Base-by-base conservation (phyloP, 2,113 vertebrate genomes). In the Nothocercus julius region DNA sequence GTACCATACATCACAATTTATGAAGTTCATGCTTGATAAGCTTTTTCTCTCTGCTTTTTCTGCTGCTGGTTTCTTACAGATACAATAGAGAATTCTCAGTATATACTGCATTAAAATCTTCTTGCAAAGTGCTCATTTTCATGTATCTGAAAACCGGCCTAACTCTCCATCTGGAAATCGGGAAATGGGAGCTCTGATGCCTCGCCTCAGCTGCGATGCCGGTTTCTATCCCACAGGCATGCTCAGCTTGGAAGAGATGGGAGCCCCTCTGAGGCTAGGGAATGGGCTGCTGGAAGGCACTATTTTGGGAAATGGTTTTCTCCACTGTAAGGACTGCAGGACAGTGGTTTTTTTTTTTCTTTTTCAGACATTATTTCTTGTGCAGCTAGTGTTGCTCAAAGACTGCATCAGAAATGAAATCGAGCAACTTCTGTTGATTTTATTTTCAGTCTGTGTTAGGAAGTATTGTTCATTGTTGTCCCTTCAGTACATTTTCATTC, bases 11-110 rank as follows among this genome's bases (percentile, higher is more conserved):
- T 81, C 42, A 18, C 11, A 28, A 7, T 69, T 84, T 9, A 36
- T 24, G 38, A 62, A 0, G 0, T 9, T 91, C 49, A 25, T 2
- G 4, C 6, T 54, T 42, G 13, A n/a, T 82, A 85, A 80, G 53
- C 47, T 90, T 73, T 54, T 45, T 63, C 21, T 42, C 2, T 82
- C 40, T 17, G 18, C 11, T 53, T 92, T 74, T 88, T 76, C 73
- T 54, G 27, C 45, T 67, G 11, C 32, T 80, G 54, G 61, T 61
- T 86, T 77, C 64, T 83, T 70, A 67, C 7, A 82, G n/a, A 36
- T 68, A 38, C 47, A 58, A 5, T 82, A 76, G 47, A 61, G 30
- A 87, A 64, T 68, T 6, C 38, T 82, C 25, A 15, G 9, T 42
- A 7, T 73, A 13, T 19, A 67, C 5, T 62, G 49, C 59, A 68